Evolutionary conservation across 2,797 vertebrate genomes (phyloP).

Genomic region (Triplophysa yarkandensis): DNA sequence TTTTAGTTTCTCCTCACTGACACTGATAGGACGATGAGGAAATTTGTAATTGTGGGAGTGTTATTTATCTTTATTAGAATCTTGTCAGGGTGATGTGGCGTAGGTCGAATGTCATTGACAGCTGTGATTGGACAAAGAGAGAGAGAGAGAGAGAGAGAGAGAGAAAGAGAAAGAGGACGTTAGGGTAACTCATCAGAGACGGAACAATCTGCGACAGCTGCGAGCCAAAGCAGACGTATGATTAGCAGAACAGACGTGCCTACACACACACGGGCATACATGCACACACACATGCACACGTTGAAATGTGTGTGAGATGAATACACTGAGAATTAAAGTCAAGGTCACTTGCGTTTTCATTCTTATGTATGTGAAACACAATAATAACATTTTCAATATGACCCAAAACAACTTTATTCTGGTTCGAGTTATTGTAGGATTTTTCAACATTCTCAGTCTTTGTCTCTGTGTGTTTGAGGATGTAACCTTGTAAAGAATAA

Average conservation of each 20-base stretch:
- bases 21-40: slow-evolving; percentile 68
- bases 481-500: no score
- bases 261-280: slow-evolving; percentile 2
- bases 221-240: slow-evolving; percentile 39
- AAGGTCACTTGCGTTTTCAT: not conserved
- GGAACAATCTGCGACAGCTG: slow-evolving; percentile 37
- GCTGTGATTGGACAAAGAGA: slow-evolving; percentile 52
- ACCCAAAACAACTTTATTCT: no score
- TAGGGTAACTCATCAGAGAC: slow-evolving; percentile 43
- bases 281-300: not conserved
- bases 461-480: no score
- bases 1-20: slow-evolving; percentile 70
- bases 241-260: slow-evolving; percentile 45
- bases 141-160: slow-evolving; percentile 30
- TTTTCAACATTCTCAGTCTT: no score
- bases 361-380: no score
- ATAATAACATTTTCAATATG: no score
- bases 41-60: slow-evolving; percentile 73
- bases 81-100: slow-evolving; percentile 74
- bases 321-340: not conserved
- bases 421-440: no score
- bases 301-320: not conserved
- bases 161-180: slow-evolving; percentile 40
- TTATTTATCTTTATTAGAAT: slow-evolving; percentile 84
- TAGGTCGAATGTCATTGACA: slow-evolving; percentile 71